Evolutionary conservation across 2,888 invertebrate species (phyloP).

Genomic region (Neoaliturus tenellus): DNA sequence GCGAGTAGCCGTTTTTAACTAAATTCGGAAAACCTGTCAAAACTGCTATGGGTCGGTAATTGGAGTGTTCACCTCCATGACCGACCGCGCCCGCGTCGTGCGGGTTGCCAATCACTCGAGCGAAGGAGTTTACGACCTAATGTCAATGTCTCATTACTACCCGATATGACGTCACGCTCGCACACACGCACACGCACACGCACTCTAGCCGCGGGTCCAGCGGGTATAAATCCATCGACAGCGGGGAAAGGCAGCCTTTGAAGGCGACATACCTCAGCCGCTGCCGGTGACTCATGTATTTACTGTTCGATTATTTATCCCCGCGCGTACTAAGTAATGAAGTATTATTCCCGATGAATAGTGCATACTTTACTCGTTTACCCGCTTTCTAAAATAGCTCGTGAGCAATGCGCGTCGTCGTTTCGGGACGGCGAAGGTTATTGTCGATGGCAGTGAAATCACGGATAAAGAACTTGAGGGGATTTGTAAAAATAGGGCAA

Average conservation of each 20-base stretch:
- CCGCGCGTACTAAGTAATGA: slow-evolving; percentile 10
- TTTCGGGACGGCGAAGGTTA: neutral
- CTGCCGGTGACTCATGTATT: neutral
- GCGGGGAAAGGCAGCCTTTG: slow-evolving; percentile 22
- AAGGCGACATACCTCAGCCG: neutral
- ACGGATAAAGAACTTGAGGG: no score
- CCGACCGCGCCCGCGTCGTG: neutral
- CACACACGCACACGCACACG: neutral
- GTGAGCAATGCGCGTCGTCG: neutral
- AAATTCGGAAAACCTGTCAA: neutral
- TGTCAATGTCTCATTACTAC: slow-evolving; percentile 17
- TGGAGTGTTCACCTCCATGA: neutral
- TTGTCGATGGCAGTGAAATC: neutral
- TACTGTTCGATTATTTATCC: slow-evolving; percentile 28
- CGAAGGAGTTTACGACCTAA: slow-evolving; percentile 22
- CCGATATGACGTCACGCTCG: slow-evolving; percentile 17
- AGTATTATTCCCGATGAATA: slow-evolving; percentile 22
- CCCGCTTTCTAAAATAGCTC: slow-evolving; percentile 19
- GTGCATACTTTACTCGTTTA: slow-evolving; percentile 7
- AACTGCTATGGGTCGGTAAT: slow-evolving; percentile 1
- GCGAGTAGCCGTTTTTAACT: no score
- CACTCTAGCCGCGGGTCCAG: neutral
- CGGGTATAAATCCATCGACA: slow-evolving; percentile 34
- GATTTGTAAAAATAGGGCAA: no score
- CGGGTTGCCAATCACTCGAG: slow-evolving; percentile 10